Evolutionary conservation across 1,140 invertebrate species (phyloP).

Genomic region (Sogatella furcifera): DNA sequence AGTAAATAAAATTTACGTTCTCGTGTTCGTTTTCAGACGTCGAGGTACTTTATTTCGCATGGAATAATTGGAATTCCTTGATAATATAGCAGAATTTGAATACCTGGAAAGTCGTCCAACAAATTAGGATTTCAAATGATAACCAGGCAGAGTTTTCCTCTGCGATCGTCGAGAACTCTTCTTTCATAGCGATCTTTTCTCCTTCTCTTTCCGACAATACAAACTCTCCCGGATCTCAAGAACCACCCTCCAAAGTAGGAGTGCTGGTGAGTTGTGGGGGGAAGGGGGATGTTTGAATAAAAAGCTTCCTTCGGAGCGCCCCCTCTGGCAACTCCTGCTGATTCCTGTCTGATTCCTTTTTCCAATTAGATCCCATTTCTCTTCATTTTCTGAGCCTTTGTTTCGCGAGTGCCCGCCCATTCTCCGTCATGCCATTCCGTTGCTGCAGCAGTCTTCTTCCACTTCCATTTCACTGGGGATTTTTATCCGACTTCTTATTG

Average conservation of each 20-base stretch:
- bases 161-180: neutral
- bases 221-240: neutral
- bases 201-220: neutral
- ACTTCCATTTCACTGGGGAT: too few species aligned
- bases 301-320: neutral
- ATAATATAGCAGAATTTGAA: neutral
- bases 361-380: constrained; percentile 3
- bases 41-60: too few species aligned
- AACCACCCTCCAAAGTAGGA: neutral
- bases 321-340: neutral
- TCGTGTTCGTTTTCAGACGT: too few species aligned
- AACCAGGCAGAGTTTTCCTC: neutral
- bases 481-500: too few species aligned
- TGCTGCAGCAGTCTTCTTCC: too few species aligned
- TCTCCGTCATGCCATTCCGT: neutral
- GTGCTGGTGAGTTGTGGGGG: neutral
- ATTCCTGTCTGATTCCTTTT: constrained; percentile 4
- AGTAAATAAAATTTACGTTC: too few species aligned
- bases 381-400: constrained; percentile 1
- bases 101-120: neutral
- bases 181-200: too few species aligned
- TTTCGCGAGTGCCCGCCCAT: neutral
- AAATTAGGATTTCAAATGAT: constrained; percentile 4
- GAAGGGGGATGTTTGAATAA: neutral
- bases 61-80: too few species aligned